Evolutionary conservation across 2,888 invertebrate genomes (phyloP), one percentile per base, ranked within the genome.

Genomic region (Nomada fucata): DNA sequence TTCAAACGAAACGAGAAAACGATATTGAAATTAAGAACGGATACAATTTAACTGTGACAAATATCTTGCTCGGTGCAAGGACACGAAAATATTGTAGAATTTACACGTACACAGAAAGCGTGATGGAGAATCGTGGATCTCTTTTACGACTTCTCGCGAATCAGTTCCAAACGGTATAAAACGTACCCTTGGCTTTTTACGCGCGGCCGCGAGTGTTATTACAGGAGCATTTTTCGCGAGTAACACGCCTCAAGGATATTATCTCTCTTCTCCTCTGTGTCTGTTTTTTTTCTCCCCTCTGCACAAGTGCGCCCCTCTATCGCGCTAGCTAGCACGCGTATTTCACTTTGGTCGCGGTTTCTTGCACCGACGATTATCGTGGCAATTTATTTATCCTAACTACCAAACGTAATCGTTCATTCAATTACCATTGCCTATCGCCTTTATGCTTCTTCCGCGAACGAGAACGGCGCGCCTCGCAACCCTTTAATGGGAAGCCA

Each of bases 381-480:
- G 74, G 73, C 84, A 81, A 86, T 86, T 86, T 86, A 86, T 86
- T 78, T 65, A 20, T 77, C 44, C 61, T 71, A 86, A 86, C 81
- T 63, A 68, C 63, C 69, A 44, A 29, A 36, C 26, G 85, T 84
- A 86, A 86, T 86, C 77, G 75, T 67, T 84, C 87, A 84, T 86
- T 86, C 87, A 86, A 86, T 86, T 84, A 81, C 80, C 77, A 75
- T 75, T 73, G 67, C 70, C 81, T 84, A 78, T 87, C 81, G 77
- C 47, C 76, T 81, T 84, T 81, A 76, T 76, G 57, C 50, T 60
- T 81, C 78, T 86, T 84, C 84, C 81, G 64, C 52, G 84, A 86
- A 86, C 53, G 53, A 9, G 67, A 80, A 44, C 65, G 29, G 18
- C 20, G 53, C 26, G 36, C 26, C 55, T 68, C 60, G 53, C 47